phyloP scores from a whole-genome alignment of 2,113 vertebrate species.

The Pyxicephalus adspersus region DNA sequence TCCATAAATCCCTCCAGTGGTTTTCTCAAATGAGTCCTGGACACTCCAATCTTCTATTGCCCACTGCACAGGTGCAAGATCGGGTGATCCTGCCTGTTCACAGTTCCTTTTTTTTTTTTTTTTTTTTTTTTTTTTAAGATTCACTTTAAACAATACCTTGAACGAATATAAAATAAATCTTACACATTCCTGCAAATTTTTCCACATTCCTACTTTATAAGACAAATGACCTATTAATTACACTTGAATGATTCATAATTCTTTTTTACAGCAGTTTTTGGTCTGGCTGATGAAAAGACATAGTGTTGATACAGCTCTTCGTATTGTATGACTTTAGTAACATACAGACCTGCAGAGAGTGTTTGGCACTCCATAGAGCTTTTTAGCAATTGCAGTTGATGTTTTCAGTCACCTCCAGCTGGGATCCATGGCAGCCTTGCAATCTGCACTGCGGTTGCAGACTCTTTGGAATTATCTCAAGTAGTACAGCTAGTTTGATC shows the following conservation, averaged over 20 bases:
- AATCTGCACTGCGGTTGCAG: conserved; percentile 37
- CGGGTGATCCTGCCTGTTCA: too few species aligned
- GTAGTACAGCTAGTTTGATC: conserved; percentile 23
- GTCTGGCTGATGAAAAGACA: neutral
- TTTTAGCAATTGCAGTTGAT: conserved; percentile 45
- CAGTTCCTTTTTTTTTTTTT: too few species aligned
- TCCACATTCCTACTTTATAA: neutral
- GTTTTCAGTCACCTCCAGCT: conserved; percentile 49
- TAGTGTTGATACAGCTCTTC: conserved; percentile 8
- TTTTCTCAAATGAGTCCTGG: too few species aligned
- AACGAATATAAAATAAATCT: too few species aligned
- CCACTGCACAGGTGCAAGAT: too few species aligned
- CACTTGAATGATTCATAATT: conserved; percentile 5
- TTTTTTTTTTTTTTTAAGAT: too few species aligned
- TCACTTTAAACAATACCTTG: too few species aligned
- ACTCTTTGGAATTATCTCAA: conserved; percentile 44
- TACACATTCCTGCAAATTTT: neutral
- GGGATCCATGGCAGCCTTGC: conserved; percentile 39
- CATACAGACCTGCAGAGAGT: conserved; percentile 24
- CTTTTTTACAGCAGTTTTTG: neutral
- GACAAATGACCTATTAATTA: neutral
- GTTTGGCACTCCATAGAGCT: conserved; percentile 38
- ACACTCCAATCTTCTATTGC: too few species aligned
- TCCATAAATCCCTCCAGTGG: too few species aligned
- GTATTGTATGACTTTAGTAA: neutral